Conservation (phyloP, 2,888 invertebrate species). For the Eustalomyia histrio region DNA sequence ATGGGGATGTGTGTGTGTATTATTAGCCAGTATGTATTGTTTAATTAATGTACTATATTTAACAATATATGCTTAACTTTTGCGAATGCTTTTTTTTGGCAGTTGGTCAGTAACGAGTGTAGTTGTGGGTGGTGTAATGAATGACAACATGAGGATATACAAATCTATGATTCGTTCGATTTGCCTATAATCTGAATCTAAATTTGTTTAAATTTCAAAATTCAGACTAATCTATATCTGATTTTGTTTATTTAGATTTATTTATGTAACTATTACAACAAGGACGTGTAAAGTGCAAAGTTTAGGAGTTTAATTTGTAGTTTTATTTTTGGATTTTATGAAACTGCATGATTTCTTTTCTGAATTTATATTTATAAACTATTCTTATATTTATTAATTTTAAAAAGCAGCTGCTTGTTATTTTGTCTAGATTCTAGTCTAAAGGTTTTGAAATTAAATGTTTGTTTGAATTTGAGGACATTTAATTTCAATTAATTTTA, state of each 20-base stretch:
- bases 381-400: slow-evolving; percentile 12
- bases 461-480: slow-evolving; percentile 11
- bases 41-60: slow-evolving; percentile 1
- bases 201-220: too few relatives aligned
- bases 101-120: slow-evolving; percentile 58
- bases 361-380: slow-evolving; percentile 17
- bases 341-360: slow-evolving; percentile 20
- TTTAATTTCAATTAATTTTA: slow-evolving; percentile 31
- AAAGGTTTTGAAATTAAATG: slow-evolving; percentile 33
- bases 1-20: neutral
- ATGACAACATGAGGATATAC: neutral
- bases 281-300: slow-evolving; percentile 17
- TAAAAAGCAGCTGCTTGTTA: slow-evolving; percentile 31
- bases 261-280: slow-evolving; percentile 7
- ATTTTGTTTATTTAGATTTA: neutral
- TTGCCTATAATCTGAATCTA: too few relatives aligned
- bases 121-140: slow-evolving; percentile 2
- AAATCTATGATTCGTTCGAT: too few relatives aligned
- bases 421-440: slow-evolving; percentile 35
- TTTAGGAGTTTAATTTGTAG: neutral
- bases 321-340: neutral
- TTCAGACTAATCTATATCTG: neutral
- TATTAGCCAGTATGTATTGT: neutral
- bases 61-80: slow-evolving; percentile 60
- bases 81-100: slow-evolving; percentile 49